Conservation (phyloP, 2,113 vertebrate genomes). For the Solea solea region DNA sequence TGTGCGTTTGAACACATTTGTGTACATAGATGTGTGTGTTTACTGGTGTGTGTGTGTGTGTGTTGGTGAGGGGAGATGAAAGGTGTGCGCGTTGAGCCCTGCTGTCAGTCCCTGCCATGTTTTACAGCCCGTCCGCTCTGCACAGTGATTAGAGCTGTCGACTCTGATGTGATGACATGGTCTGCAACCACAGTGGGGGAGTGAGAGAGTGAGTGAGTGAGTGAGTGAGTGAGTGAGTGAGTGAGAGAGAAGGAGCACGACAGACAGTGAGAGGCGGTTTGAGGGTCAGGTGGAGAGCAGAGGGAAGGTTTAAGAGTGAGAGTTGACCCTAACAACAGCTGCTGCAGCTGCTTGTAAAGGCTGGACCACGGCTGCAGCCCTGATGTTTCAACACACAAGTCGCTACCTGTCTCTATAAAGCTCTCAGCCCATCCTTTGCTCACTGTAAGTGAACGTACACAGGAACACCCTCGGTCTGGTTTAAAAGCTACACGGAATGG, state of each 20-base stretch:
- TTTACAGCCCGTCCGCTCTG: conserved; percentile 78
- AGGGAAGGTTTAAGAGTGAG: conserved; percentile 68
- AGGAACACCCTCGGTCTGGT: conserved; percentile 4
- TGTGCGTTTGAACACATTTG: background rate
- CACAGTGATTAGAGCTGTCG: conserved; percentile 80
- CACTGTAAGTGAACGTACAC: conserved; percentile 5
- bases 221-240: conserved; percentile 6
- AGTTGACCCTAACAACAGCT: conserved; percentile 67
- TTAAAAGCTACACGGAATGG: too few species aligned
- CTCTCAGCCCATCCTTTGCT: conserved; percentile 38
- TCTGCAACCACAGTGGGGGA: conserved; percentile 72
- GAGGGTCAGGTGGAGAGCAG: conserved; percentile 70
- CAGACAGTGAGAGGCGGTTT: conserved; percentile 50
- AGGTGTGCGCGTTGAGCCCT: conserved; percentile 74
- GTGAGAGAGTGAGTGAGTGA: conserved; percentile 35
- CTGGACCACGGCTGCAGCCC: conserved; percentile 21
- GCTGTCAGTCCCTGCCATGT: conserved; percentile 80
- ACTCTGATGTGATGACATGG: conserved; percentile 79
- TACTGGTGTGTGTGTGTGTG: conserved; percentile 30
- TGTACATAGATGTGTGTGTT: conserved; percentile 17
- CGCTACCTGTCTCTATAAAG: conserved; percentile 45
- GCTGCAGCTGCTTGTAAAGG: conserved; percentile 41
- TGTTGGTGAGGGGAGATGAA: conserved; percentile 66
- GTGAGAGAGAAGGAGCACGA: conserved; percentile 4
- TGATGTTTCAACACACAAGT: conserved; percentile 35